A percentile compares a stretch with the other conserved stretches of the same genome.
Evolutionary conservation across 2,888 invertebrate genomes (phyloP).

Genomic region (Cheilosia impressa): DNA sequence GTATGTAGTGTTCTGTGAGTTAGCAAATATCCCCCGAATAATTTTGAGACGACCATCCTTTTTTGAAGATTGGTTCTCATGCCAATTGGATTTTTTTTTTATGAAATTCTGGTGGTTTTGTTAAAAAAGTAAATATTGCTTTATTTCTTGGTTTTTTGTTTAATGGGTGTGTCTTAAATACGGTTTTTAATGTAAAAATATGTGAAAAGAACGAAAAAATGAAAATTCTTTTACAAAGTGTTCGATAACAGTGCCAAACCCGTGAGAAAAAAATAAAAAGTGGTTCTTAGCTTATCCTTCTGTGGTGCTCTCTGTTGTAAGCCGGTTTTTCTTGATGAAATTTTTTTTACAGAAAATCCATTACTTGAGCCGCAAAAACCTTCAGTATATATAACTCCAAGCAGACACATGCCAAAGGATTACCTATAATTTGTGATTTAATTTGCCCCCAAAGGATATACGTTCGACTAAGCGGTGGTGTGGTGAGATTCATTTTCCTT

Average conservation of each 20-base stretch:
- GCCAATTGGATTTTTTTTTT: slow-evolving; percentile 7
- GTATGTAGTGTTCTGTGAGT: slow-evolving; percentile 38
- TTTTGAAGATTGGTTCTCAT: not conserved
- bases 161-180: slow-evolving; percentile 47
- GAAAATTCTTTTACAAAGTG: slow-evolving; percentile 15
- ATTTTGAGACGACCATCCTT: slow-evolving; percentile 30
- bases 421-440: slow-evolving; percentile 9
- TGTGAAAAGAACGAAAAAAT: slow-evolving; percentile 16
- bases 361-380: not conserved
- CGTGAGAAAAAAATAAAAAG: slow-evolving; percentile 29
- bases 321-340: slow-evolving; percentile 25
- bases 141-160: slow-evolving; percentile 4
- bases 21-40: slow-evolving; percentile 18
- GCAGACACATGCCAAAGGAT: slow-evolving; percentile 13
- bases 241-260: slow-evolving; percentile 19
- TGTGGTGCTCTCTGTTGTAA: slow-evolving; percentile 38
- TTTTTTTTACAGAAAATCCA: not conserved
- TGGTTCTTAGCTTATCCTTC: slow-evolving; percentile 37
- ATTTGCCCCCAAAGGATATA: slow-evolving; percentile 3
- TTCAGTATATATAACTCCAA: not conserved
- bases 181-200: slow-evolving; percentile 23
- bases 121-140: not conserved
- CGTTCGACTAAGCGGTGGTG: slow-evolving; percentile 18
- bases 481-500: slow-evolving; percentile 34
- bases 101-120: not conserved